Conservation (phyloP, 2,113 vertebrate species). For the Xiphophorus couchianus region DNA sequence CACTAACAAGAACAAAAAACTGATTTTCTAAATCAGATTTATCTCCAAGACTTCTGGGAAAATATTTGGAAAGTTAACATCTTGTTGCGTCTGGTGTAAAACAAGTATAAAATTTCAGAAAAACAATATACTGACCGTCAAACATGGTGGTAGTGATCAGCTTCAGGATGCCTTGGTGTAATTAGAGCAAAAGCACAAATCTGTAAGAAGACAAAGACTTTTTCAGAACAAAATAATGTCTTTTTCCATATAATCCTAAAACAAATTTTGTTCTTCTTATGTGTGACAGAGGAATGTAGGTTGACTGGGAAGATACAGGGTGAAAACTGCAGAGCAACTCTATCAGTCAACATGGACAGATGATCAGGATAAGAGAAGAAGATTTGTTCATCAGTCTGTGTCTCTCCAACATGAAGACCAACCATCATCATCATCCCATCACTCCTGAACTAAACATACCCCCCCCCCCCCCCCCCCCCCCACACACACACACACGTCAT, state of each 20-base stretch:
- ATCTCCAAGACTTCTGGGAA: no score
- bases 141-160: neutral
- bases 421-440: constrained; percentile 64
- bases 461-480: no score
- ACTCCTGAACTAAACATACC: constrained; percentile 5
- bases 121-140: neutral
- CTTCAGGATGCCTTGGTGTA: neutral
- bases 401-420: constrained; percentile 14
- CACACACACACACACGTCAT: neutral
- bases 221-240: neutral
- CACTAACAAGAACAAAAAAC: no score
- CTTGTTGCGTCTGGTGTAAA: no score
- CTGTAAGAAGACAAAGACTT: no score
- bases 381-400: constrained; percentile 43
- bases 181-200: no score
- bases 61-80: no score
- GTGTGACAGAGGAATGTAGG: constrained; percentile 20
- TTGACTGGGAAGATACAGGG: neutral
- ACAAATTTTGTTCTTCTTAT: neutral
- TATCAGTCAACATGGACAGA: constrained; percentile 40
- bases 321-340: constrained; percentile 21
- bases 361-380: constrained; percentile 53
- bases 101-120: no score
- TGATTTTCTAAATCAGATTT: no score
- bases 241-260: no score